Conservation (phyloP, 2,888 invertebrate genomes). For the Argyresthia albistria region DNA sequence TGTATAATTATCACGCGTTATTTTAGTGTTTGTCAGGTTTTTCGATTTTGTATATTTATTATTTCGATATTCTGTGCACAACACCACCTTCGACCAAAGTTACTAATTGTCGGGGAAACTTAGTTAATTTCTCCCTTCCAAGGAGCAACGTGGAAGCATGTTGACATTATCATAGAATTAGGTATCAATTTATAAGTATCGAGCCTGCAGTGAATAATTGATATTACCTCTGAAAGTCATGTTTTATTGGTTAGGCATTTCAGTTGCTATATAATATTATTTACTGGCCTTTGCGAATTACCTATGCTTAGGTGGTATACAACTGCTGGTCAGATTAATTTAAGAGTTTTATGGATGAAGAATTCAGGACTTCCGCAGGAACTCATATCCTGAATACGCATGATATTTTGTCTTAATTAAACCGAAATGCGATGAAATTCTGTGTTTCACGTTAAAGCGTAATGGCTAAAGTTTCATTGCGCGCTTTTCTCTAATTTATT, state of each 20-base stretch:
- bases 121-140: neutral
- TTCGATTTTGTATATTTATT: too few species aligned
- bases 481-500: conserved; percentile 67
- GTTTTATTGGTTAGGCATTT: too few species aligned
- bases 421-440: conserved; percentile 52
- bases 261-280: too few species aligned
- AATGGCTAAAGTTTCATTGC: conserved; percentile 64
- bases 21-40: too few species aligned
- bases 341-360: neutral
- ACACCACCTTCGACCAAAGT: neutral
- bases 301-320: too few species aligned
- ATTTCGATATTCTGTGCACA: too few species aligned
- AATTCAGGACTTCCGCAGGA: neutral
- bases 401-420: conserved; percentile 50
- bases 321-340: too few species aligned
- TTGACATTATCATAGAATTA: neutral
- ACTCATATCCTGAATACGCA: neutral
- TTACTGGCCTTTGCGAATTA: too few species aligned
- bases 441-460: conserved; percentile 47
- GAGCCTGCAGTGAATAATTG: too few species aligned
- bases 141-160: neutral
- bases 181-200: neutral
- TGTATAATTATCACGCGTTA: too few species aligned
- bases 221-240: too few species aligned
- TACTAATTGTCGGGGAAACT: conserved; percentile 1